Conservation (phyloP, 1,140 invertebrate genomes). For the Colletes gigas region DNA sequence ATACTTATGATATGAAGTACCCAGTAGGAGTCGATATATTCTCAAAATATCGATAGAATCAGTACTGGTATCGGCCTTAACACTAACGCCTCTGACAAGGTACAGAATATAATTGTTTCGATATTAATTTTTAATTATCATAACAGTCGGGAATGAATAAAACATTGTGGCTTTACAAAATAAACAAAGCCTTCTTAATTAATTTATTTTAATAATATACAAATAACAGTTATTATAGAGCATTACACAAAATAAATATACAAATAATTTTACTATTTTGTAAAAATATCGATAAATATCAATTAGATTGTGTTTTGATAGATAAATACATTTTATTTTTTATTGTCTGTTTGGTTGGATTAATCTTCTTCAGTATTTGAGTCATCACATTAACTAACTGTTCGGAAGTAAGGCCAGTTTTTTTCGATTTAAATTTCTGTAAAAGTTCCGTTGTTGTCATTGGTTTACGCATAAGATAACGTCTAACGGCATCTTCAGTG, state of each 20-base stretch:
- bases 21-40: no score
- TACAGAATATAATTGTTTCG: no score
- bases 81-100: no score
- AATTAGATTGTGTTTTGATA: constrained; percentile 83
- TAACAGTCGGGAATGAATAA: no score
- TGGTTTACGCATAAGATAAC: constrained; percentile 96
- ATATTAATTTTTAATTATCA: no score
- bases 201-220: constrained; percentile 7
- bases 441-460: constrained; percentile 97
- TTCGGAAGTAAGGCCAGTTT: constrained; percentile 93
- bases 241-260: constrained; percentile 2
- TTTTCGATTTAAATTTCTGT: constrained; percentile 97
- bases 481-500: constrained; percentile 95
- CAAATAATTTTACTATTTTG: neutral
- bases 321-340: constrained; percentile 98
- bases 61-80: no score
- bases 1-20: no score
- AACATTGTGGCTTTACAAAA: no score
- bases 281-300: constrained; percentile 15
- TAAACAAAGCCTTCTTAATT: neutral
- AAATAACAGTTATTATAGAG: neutral
- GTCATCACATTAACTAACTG: constrained; percentile 96
- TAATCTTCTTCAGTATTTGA: constrained; percentile 96
- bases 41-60: no score
- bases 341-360: constrained; percentile 95